Base-by-base conservation (phyloP, 2,888 invertebrate species). In the Nematopogon swammerdamellus region DNA sequence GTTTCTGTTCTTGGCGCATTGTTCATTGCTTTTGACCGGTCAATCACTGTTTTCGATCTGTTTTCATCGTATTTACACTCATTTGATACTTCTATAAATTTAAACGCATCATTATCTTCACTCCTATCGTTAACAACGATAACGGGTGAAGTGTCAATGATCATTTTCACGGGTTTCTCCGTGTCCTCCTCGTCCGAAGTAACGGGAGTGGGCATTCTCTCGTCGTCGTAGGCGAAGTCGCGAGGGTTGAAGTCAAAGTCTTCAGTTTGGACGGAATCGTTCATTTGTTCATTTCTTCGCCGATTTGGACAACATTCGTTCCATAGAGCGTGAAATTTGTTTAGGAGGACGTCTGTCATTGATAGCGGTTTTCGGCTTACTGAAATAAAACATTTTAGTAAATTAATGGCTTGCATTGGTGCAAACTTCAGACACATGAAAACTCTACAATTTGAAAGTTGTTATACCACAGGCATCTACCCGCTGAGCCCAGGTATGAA, bases 291-390 rank as follows among this genome's bases (percentile, higher is more conserved):
- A 8, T 45, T 44, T 17, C 18, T 6, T 3, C 60, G 64, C 1
- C 76, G 55, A 42, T 74, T 70, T 0, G 73, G 72, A 25, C 77
- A 72, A 47, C 70, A 73, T 0, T 60, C 58, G 54, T 65, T 62
- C 77, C 77, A 79, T 0, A 77, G 55, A 0, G 53, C 53, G 51
- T 72, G 63, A 0, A 76, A 58, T 42, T 63, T 62, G 3, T 54
- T 53, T 0, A 77, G 58, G 43, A 72, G 65, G 0, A 52, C 3
- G 0, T 70, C 68, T 0, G 59, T 65, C 0, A 76, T 55, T 20
- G 68, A 63, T 1, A 58, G 53, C 0, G 75, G 74, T 46, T 63
- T 67, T 18, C 65, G 60, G 54, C 72, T 70, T 2, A 69, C 79
- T 79, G 67, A 2, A 57, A 62, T 46, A 51, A 46, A n/a, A n/a